Base-by-base conservation (phyloP, 2,797 vertebrate genomes). In the Sebastes baramenuke region DNA sequence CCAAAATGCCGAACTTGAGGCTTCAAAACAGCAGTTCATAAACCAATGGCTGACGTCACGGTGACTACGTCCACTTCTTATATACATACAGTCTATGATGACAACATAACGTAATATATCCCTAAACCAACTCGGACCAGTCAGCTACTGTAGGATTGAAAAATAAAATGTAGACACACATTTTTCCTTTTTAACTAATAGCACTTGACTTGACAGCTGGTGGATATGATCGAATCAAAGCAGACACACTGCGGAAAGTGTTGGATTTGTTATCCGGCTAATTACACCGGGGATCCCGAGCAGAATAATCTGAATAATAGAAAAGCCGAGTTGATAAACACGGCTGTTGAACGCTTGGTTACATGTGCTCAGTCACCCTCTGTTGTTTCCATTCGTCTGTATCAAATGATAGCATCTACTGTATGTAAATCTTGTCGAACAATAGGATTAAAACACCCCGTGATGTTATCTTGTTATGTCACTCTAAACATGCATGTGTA, bases 231-330 rank as follows among this genome's bases (percentile, higher is more conserved):
- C 16, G 54, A 82, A 81, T 82, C 75, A 67, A 73, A 68, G 72
- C 76, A 71, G 77, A 67, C 77, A 61, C 71, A 12, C 22, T 4
- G 72, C 38, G 75, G 64, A 79, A 79, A 76, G 78, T 79, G 67
- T 75, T 69, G 84, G 84, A 90, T 88, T 90, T 89, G 81, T 91
- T 75, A 77, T 85, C 77, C 87, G 6, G 80, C 66, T 88, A 91
- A 93, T 93, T 91, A 91, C 82, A 79, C 73, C 36, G 8, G 84
- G 82, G 88, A 90, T 79, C 67, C 80, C 79, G 13, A 80, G 87
- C 86, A 83, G 89, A 91, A 92, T 90, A 90, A 90, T 86, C 59
- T 73, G 87, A 91, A 91, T 90, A 84, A 89, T 87, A 79, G 78
- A 84, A 88, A 87, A 89, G 77, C 82, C 10, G 78, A 58, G 68